Evolutionary conservation across 2,888 invertebrate genomes (phyloP), one percentile per base, ranked within the genome.

Genomic region (Junonia oenone): DNA sequence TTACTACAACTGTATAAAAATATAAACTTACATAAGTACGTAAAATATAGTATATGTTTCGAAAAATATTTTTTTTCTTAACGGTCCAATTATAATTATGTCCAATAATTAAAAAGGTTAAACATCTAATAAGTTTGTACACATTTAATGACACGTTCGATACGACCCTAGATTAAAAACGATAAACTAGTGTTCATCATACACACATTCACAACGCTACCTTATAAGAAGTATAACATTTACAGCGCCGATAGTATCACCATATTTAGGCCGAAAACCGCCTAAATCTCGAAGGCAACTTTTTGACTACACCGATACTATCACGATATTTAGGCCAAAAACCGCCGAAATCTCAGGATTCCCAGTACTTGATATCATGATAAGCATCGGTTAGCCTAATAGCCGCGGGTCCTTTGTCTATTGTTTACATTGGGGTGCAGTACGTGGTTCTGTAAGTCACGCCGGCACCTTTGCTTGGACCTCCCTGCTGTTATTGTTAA

Each of bases 351-450:
- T 61, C 55, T 47, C 22, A 26, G 26, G 63, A 64, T 78, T 76
- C 74, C 68, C 56, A 66, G 74, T 75, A 74, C 58, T 45, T 49
- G 63, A 61, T 62, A 58, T 56, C 61, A 50, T 58, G 83, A 86
- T 86, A 73, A 69, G 74, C 68, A 83, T 83, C 84, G 71, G 68
- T 65, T 72, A 71, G 74, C 73, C 79, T 87, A 85, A 84, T 83
- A 84, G 77, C 75, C 66, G 67, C 84, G 89, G 87, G 68, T 62
- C 72, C 82, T 90, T 90, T 89, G 88, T 83, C 89, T 76, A 90
- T 90, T 90, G 90, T 88, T 87, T 90, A 87, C 88, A 85, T 84
- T 83, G 75, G 88, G 88, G 84, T 81, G 77, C 77, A 64, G 69
- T 76, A 88, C 89, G 88, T 87, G 88, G 78, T 83, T 84, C 78